Base-by-base conservation (phyloP, 2,888 invertebrate genomes). In the Heteropelma amictum region DNA sequence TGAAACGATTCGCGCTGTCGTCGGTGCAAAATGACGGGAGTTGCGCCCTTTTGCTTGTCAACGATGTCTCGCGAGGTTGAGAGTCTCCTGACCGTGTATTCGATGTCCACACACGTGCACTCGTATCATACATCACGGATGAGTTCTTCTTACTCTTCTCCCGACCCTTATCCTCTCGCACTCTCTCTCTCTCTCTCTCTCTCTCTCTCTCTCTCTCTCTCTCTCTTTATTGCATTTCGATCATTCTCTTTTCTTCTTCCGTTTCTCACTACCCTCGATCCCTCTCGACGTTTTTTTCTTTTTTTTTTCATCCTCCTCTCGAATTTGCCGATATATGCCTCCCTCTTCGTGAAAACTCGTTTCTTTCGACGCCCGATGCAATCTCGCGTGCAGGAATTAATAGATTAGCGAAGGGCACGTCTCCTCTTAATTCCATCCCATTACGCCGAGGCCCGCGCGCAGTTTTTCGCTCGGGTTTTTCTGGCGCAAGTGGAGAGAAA, bases 381-480 rank as follows among this genome's bases (percentile, higher is more conserved):
- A 83, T 83, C 83, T 84, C 79, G 81, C 80, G 81, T 80, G 82
- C 82, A 85, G 81, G 85, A 86, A 86, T 87, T 87, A 87, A 86
- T 86, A 87, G 87, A 87, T 87, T 87, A 87, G 86, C 85, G 85
- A 84, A 85, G 82, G 81, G 85, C 86, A 87, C 86, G 87, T 87
- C 85, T 86, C 82, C 84, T 85, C 87, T 87, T 87, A 87, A 87
- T 87, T 86, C 76, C 85, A 84, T 83, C 84, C 84, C 81, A 86
- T 87, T 87, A 87, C 81, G 72, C 79, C 76, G 53, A 26, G 60
- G 54, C 64, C 47, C 56, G 38, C 35, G 35, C 49, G 47, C 45
- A 63, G 63, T 56, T 70, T 70, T n/a, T 64, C 68, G 73, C 47
- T 77, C 58, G 64, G 58, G 45, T 53, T 70, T n/a, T 67, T 63